Base-by-base conservation (phyloP, 2,797 vertebrate genomes). In the Xenentodon cancila region DNA sequence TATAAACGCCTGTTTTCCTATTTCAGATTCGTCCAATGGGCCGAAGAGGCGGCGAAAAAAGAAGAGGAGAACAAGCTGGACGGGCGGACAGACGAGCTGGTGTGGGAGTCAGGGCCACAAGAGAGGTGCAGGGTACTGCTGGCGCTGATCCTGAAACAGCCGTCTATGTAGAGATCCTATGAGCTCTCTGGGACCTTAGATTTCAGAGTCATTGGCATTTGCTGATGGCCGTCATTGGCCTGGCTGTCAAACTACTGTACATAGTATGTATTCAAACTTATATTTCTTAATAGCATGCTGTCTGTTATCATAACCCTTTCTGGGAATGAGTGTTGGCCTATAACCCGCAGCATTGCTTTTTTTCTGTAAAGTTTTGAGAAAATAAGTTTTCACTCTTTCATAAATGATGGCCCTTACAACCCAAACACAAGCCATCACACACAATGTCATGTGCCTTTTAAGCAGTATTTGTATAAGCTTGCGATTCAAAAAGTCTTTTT, bases 131-230 rank as follows among this genome's bases (percentile, higher is more conserved):
- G 50, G 67, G 30, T 4, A 15, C 70, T 5, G 34, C 76, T n/a
- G 53, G 11, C 1, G 50, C 60, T 9, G 91, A 93, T 11, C 52
- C 85, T 15, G 92, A 93, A 16, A 86, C 89, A 0, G 90, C 81
- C 57, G 88, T 94, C 54, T 94, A 94, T 71, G 57, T 94, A 53
- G 93, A 94, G 73, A 88, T 94, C 69, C 84, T 94, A 47, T 94
- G 79, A 92, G 18, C 48, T 64, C 5, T 11, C 53, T 30, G 32
- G 11, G 37, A 34, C 16, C 16, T 30, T 19, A 42, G 47, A 47
- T 1, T 12, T 37, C 34, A 13, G 19, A 25, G 1, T 20, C n/a
- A 3, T 19, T 47, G 0, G 20, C 13, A 43, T 60, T 60, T 7
- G 32, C 32, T 32, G 32, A 9, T 27, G 3, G 27, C 27, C 7